phyloP scores from a whole-genome alignment of 2,113 vertebrate genomes.

The Cynopterus brachyotis region DNA sequence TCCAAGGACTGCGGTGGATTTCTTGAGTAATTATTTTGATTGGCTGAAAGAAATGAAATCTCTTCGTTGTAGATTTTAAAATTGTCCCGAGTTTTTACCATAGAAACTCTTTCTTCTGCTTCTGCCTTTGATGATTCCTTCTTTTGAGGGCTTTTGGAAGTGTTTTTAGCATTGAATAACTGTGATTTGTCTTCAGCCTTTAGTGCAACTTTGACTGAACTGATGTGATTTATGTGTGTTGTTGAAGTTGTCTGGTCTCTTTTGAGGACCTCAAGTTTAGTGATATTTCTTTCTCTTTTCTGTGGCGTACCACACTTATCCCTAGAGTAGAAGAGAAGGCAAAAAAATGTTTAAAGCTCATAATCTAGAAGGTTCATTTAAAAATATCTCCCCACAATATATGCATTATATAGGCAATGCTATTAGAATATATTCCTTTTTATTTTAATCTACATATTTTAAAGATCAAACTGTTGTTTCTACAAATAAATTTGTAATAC shows the following conservation, averaged over 20 bases:
- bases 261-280: conserved; percentile 90
- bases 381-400: not conserved
- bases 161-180: conserved; percentile 82
- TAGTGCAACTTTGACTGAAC: conserved; percentile 77
- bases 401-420: not conserved
- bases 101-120: conserved; percentile 73
- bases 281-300: conserved; percentile 85
- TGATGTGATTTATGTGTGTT: conserved; percentile 88
- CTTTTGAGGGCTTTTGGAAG: conserved; percentile 80
- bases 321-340: conserved; percentile 77
- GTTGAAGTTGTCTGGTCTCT: conserved; percentile 98
- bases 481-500: not conserved
- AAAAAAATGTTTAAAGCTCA: conserved; percentile 32
- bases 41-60: conserved; percentile 82
- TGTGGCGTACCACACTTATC: conserved; percentile 83
- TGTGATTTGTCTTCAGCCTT: conserved; percentile 86
- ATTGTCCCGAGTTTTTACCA: conserved; percentile 88
- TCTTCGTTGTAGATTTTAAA: conserved; percentile 95
- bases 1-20: conserved; percentile 76
- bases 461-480: not conserved
- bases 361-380: not conserved
- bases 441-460: not conserved
- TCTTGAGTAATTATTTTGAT: conserved; percentile 76
- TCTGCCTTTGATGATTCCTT: conserved; percentile 80
- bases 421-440: not conserved